Base-by-base conservation (phyloP, 2,113 vertebrate genomes). In the Malurus elegans region DNA sequence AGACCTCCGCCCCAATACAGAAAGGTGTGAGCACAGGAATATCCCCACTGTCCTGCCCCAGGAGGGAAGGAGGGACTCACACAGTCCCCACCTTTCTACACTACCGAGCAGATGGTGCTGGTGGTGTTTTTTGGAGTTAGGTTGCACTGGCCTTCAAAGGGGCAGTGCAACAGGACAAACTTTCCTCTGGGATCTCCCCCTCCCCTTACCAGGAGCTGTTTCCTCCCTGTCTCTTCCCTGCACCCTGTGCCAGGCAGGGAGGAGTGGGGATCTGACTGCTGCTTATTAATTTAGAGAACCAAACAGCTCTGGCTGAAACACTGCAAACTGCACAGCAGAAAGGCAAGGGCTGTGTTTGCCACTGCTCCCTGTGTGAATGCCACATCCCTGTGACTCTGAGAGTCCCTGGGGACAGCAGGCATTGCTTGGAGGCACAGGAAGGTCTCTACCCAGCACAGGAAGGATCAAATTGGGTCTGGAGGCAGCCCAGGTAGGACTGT, bases 391-490 rank as follows among this genome's bases (percentile, higher is more conserved):
- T 16, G 47, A 16, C 32, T 65, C 50, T 56, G 57, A 31, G 10
- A 8, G 7, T 18, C 61, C 44, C 53, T 72, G 69, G 66, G 88
- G 20, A 36, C 29, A 38, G 70, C 5, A 9, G 56, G 14, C 36
- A 44, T 3, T 31, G 69, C 51, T 10, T 14, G 0, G 3, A 48
- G 75, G 54, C 50, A 36, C 0, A 0, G 79, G 5, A 40, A 65
- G 56, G 6, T 40, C 57, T 53, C 4, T 16, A 42, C 36, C 58
- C 48, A 54, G 82, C 61, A 17, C 11, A 61, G 79, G 14, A 10
- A 72, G 47, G 26, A 45, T 62, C 26, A 18, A 26, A 54, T 9
- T 0, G 11, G n/a, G 10, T 51, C 12, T 78, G 64, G 23, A 31
- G 75, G 45, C 67, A 66, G 74, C 28, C 7, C 8, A 29, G 56